phyloP scores from a whole-genome alignment of 2,888 invertebrate genomes.

The Chirona hameri region DNA sequence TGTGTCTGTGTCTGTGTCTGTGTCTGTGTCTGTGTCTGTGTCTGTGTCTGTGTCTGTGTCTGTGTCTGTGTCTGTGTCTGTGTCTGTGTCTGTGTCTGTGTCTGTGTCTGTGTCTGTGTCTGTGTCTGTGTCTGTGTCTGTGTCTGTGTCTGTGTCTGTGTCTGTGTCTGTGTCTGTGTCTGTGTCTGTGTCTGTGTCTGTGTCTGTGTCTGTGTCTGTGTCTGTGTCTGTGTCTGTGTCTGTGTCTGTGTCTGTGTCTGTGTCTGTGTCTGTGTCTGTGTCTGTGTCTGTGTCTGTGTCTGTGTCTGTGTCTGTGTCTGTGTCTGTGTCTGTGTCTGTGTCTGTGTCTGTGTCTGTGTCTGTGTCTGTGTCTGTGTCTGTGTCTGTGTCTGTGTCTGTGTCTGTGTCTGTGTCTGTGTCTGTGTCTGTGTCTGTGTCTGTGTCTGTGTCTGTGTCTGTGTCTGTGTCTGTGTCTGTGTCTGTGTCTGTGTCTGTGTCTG shows the following conservation, averaged over 20 bases:
- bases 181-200: background rate
- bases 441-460: background rate
- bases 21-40: background rate
- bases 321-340: background rate
- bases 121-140: background rate
- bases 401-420: background rate
- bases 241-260: background rate
- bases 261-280: background rate
- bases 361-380: background rate
- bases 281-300: background rate
- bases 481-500: background rate
- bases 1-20: background rate
- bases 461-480: background rate
- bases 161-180: background rate
- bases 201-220: background rate
- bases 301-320: background rate
- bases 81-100: background rate
- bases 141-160: background rate
- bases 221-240: background rate
- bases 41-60: background rate
- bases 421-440: background rate
- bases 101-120: background rate
- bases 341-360: background rate
- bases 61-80: background rate
- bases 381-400: background rate